Evolutionary conservation across 2,888 invertebrate species (phyloP).

Genomic region (Tholera decimalis): DNA sequence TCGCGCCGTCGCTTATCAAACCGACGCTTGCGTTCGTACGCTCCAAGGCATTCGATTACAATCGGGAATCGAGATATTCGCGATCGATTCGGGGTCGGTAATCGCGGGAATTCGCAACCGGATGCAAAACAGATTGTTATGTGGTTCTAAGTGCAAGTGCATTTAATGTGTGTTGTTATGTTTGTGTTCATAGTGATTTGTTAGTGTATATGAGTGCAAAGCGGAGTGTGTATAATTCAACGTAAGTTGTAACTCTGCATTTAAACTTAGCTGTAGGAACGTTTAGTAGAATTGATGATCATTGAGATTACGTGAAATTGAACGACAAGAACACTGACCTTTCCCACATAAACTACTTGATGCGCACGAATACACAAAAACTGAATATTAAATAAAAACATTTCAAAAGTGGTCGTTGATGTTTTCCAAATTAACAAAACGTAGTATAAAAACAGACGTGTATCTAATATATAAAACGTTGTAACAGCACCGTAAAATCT

Average conservation of each 20-base stretch:
- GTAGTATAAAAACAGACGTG: conserved; percentile 8
- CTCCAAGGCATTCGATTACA: conserved; percentile 50
- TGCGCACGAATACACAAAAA: background rate
- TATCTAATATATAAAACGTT: conserved; percentile 21
- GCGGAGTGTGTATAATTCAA: conserved; percentile 42
- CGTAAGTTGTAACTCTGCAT: conserved; percentile 54
- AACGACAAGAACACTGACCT: background rate
- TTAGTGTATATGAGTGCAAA: conserved; percentile 37
- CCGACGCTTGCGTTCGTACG: conserved; percentile 77
- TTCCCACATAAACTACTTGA: background rate
- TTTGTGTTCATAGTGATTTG: conserved; percentile 51
- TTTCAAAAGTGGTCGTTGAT: background rate
- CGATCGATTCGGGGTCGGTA: conserved; percentile 52
- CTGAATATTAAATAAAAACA: background rate
- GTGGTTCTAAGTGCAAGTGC: conserved; percentile 48
- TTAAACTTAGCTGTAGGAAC: background rate
- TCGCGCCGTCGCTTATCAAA: conserved; percentile 80
- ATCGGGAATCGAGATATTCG: conserved; percentile 48
- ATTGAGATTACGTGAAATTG: background rate
- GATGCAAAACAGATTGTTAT: conserved; percentile 39
- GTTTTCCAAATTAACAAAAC: background rate
- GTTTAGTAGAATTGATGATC: background rate
- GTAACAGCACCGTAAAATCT: conserved; percentile 57
- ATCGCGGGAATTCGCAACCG: conserved; percentile 38
- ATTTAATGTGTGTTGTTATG: conserved; percentile 37